Conservation (phyloP, 2,797 vertebrate genomes). For the Peromyscus aztecus region DNA sequence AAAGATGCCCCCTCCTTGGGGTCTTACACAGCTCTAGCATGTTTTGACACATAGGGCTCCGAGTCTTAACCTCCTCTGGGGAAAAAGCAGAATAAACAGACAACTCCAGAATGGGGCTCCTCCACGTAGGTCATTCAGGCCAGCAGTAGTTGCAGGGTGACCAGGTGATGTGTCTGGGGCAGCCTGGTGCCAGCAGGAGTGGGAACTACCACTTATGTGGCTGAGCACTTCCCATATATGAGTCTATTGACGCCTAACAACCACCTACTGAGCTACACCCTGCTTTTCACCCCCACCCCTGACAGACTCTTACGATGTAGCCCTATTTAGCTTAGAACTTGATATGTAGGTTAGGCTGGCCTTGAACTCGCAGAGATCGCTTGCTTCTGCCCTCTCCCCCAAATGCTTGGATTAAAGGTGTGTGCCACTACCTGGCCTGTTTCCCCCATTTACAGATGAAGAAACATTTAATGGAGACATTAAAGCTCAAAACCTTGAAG, state of each 20-base stretch:
- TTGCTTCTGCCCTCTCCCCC: neutral
- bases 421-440: neutral
- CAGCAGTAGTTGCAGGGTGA: neutral
- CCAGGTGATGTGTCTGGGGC: neutral
- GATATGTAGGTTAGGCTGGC: neutral
- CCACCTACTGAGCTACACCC: neutral
- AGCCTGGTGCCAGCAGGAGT: neutral
- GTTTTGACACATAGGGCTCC: neutral
- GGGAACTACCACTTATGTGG: neutral
- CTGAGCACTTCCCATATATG: neutral
- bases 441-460: neutral
- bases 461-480: neutral
- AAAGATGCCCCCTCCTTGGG: neutral
- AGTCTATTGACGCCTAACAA: constrained; percentile 9
- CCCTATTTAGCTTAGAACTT: neutral
- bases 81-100: neutral
- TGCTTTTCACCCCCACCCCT: neutral
- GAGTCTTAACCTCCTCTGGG: neutral
- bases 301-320: neutral
- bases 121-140: neutral
- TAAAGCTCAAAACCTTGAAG: neutral
- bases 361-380: neutral
- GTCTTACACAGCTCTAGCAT: neutral
- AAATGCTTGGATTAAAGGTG: neutral
- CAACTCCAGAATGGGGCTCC: neutral